phyloP scores from a whole-genome alignment of 1,140 invertebrate genomes.

The Chironomus tepperi region DNA sequence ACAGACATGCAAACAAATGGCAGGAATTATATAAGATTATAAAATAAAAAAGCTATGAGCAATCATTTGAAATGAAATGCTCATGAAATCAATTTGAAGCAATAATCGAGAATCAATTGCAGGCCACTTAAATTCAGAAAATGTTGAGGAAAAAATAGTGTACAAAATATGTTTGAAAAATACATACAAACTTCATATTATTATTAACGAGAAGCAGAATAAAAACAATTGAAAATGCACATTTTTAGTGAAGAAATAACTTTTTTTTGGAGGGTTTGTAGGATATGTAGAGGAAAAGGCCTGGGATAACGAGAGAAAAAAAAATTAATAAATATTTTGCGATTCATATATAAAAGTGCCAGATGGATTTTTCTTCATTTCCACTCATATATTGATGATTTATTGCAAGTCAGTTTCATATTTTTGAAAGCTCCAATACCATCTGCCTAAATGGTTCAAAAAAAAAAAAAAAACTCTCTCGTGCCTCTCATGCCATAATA shows the following conservation, averaged over 20 bases:
- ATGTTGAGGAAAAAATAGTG: too few relatives aligned
- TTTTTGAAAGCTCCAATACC: background rate
- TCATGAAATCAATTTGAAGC: background rate
- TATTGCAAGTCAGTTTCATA: background rate
- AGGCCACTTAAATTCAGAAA: background rate
- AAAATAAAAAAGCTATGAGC: background rate
- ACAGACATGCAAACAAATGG: too few relatives aligned
- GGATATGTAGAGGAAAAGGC: background rate
- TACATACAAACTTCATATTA: too few relatives aligned
- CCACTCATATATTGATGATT: constrained; percentile 8
- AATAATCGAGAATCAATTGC: constrained; percentile 1
- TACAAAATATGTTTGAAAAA: too few relatives aligned
- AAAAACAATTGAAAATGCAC: constrained; percentile 2
- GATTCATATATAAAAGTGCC: background rate
- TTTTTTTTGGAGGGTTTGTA: background rate
- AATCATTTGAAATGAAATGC: background rate
- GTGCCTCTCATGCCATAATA: background rate
- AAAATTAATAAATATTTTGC: constrained; percentile 15
- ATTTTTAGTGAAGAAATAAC: background rate
- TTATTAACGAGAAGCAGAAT: background rate
- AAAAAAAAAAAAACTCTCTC: background rate
- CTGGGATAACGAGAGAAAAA: background rate
- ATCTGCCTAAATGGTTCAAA: background rate
- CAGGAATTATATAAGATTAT: too few relatives aligned
- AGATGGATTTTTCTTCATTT: background rate